These are phyloP conservation scores for Actinostola sp. DNA, from an alignment of 92 coral and sea anemone species.

Conservation along the genomic window DNA sequence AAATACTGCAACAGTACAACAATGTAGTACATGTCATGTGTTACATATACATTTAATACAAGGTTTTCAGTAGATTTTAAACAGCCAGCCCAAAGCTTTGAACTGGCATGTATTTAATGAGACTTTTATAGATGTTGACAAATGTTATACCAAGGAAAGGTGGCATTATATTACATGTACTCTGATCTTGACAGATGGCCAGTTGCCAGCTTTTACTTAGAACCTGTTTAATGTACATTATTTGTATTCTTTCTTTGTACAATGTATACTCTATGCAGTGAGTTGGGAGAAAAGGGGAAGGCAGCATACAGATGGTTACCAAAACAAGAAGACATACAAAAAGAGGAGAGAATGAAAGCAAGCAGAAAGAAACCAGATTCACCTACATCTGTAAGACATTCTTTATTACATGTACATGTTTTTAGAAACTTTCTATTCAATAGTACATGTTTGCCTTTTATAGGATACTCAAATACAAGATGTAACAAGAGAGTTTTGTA, in stretches of 20 bases:
- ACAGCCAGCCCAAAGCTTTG: too few species aligned
- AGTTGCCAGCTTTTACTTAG: too few species aligned
- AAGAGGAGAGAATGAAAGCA: slow-evolving; percentile 88
- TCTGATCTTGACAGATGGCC: too few species aligned
- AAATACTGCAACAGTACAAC: neutral
- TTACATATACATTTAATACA: too few species aligned
- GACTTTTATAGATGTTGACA: too few species aligned
- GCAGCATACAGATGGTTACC: slow-evolving; percentile 92
- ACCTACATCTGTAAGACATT: slow-evolving; percentile 79
- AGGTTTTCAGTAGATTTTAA: too few species aligned
- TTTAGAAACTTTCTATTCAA: too few species aligned
- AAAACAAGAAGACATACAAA: slow-evolving; percentile 83
- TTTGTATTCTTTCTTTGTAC: neutral
- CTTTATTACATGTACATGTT: too few species aligned
- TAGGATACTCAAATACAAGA: slow-evolving; percentile 93
- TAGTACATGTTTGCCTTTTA: neutral
- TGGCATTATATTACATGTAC: too few species aligned
- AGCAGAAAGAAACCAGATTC: slow-evolving; percentile 91
- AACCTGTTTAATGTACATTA: neutral
- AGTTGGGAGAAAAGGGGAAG: slow-evolving; percentile 28
- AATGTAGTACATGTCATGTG: too few species aligned
- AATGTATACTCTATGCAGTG: slow-evolving; percentile 5
- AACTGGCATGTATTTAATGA: too few species aligned
- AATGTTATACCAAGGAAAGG: too few species aligned
- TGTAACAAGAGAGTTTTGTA: slow-evolving; percentile 95